phyloP scores from a whole-genome alignment of 1,140 invertebrate genomes.

The Hetaerina americana region DNA sequence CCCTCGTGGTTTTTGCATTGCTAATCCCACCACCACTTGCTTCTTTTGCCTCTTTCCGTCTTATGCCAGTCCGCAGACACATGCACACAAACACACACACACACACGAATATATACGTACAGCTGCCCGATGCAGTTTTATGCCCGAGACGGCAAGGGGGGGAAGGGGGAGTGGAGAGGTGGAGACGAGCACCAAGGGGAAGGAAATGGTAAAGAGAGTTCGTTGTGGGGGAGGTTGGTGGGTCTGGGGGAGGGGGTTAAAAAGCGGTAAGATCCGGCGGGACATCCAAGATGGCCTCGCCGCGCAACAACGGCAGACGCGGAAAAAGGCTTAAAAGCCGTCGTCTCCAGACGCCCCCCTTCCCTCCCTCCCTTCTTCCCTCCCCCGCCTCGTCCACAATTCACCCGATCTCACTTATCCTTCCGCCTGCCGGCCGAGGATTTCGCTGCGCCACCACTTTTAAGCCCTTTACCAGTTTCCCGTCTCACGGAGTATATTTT shows the following conservation, averaged over 20 bases:
- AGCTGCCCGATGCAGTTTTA: not conserved
- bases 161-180: too few species aligned
- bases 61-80: not conserved
- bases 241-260: not conserved
- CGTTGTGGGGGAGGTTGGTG: too few species aligned
- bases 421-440: too few species aligned
- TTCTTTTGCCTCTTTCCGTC: not conserved
- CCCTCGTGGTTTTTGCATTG: not conserved
- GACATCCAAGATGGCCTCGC: not conserved
- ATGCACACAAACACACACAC: too few species aligned
- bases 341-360: conserved; percentile 6
- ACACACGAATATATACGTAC: too few species aligned
- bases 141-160: too few species aligned
- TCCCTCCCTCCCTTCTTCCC: conserved; percentile 1
- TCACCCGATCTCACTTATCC: too few species aligned
- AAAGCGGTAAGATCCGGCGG: not conserved
- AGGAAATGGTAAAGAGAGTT: too few species aligned
- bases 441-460: too few species aligned
- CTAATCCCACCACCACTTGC: not conserved
- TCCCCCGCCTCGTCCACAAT: not conserved
- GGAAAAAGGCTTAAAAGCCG: conserved; percentile 5
- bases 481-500: too few species aligned
- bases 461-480: too few species aligned
- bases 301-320: not conserved
- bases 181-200: too few species aligned